Conservation (phyloP, 2,888 invertebrate genomes). For the Anorthoa munda region DNA sequence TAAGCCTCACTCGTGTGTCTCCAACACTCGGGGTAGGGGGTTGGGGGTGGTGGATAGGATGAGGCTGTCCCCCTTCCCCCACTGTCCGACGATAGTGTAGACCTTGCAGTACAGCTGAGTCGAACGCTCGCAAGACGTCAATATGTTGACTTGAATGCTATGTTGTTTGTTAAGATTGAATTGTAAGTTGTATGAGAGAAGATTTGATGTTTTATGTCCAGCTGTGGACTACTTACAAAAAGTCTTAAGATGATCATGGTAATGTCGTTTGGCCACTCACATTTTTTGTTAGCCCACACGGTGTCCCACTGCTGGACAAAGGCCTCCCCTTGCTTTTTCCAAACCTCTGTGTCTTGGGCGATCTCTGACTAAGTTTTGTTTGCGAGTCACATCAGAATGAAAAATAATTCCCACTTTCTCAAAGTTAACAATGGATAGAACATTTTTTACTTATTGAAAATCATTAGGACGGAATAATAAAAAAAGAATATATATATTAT, state of each 20-base stretch:
- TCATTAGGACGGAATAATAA: no score
- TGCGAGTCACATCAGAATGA: background rate
- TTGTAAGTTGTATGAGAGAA: background rate
- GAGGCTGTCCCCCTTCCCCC: slow-evolving; percentile 43
- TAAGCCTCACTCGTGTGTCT: slow-evolving; percentile 58
- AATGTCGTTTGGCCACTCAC: no score
- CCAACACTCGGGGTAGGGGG: slow-evolving; percentile 29
- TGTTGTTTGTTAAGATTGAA: slow-evolving; percentile 15
- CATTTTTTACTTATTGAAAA: background rate
- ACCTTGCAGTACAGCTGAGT: slow-evolving; percentile 25
- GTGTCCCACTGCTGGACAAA: no score
- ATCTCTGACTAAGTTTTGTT: background rate
- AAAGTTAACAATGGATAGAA: background rate
- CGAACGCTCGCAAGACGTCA: slow-evolving; percentile 41
- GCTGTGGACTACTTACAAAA: background rate
- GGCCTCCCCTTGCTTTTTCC: no score
- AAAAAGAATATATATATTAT: no score
- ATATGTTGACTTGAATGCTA: slow-evolving; percentile 36
- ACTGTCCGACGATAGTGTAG: slow-evolving; percentile 58
- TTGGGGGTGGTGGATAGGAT: slow-evolving; percentile 21
- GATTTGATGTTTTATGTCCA: background rate
- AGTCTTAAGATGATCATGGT: no score
- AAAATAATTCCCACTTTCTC: background rate
- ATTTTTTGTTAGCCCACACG: no score
- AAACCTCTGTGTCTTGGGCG: no score